Evolutionary conservation across 2,888 invertebrate genomes (phyloP), one percentile per base, ranked within the genome.

Genomic region (Morpho helenor): DNA sequence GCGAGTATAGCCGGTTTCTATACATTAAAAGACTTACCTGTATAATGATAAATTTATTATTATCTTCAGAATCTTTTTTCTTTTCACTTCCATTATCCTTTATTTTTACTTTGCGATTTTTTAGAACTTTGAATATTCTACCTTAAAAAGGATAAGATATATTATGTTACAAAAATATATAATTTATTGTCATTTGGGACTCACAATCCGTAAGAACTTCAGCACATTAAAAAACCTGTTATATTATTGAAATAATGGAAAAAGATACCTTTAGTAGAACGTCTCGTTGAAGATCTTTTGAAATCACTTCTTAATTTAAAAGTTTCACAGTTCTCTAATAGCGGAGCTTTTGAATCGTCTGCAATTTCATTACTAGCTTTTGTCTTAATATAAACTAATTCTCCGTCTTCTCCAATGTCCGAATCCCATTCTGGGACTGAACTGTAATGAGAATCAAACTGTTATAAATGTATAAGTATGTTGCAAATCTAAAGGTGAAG

Each of bases 381-480:
- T 55, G 92, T 91, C 77, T 94, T 94, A 31, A 94, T 92, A 71
- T 92, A 95, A 52, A 94, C 91, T 7, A 95, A 80, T 69, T 94
- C 94, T 3, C 95, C 95, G 68, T 94, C 92, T 64, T 92, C 92
- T 53, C 91, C 91, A 3, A 94, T 84, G 72, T 92, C 92, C 1
- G 93, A 91, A 78, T 94, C 94, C 94, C 94, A 94, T 77, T 94
- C 94, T 39, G 93, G 92, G 41, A 93, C 91, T n/a, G 93, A 93
- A 75, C 94, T 94, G 55, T 23, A 16, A 43, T 10, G 31, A 44
- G 5, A 23, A 8, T 41, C 31, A 7, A 51, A 40, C 47, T 44
- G 7, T 39, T 0, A 7, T 46, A 31, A 43, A n/a, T 44, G 7
- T 43, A 16, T 7, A 39, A 16, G 8, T 50, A 7, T 40, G n/a